phyloP scores from a whole-genome alignment of 2,888 invertebrate species.

The Apantesis nais region DNA sequence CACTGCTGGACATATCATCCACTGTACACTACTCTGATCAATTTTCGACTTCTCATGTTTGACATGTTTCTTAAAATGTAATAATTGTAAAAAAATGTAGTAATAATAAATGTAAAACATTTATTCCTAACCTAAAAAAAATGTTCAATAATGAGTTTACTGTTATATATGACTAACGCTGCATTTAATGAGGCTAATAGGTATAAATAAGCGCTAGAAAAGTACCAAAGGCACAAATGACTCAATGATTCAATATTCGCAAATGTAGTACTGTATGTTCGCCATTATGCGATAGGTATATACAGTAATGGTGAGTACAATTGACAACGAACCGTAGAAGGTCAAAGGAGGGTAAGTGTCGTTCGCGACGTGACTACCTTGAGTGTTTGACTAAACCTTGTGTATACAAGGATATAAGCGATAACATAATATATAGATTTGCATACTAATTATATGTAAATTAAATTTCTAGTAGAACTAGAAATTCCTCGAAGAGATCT shows the following conservation, averaged over 20 bases:
- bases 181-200: not conserved
- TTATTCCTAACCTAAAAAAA: not conserved
- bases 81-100: no score
- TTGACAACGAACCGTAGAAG: not conserved
- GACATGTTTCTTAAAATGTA: no score
- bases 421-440: not conserved
- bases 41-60: no score
- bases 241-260: not conserved
- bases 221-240: not conserved
- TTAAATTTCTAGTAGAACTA: not conserved
- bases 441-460: not conserved
- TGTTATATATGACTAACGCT: not conserved
- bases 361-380: not conserved
- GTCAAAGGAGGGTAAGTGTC: constrained; percentile 3
- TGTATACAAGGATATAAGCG: not conserved
- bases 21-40: no score
- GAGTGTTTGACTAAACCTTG: not conserved
- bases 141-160: not conserved
- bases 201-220: not conserved
- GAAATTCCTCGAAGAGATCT: not conserved
- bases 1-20: no score
- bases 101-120: no score
- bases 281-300: not conserved
- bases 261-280: not conserved
- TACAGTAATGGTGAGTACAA: not conserved